Evolutionary conservation across 2,797 vertebrate species (phyloP), one percentile per base, ranked within the genome.

Genomic region (Semaprochilodus insignis): DNA sequence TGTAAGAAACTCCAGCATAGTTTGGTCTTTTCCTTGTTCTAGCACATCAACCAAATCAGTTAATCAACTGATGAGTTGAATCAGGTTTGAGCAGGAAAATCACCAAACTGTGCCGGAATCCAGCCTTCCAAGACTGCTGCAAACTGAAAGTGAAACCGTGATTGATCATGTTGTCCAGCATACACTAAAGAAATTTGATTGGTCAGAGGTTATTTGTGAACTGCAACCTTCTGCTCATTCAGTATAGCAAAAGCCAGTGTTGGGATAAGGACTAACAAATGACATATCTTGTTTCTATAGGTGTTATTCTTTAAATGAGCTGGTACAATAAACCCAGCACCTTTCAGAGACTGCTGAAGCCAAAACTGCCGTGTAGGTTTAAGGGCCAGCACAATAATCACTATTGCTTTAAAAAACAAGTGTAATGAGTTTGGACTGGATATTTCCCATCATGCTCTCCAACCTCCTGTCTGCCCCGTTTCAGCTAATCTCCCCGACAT

Each of bases 371-470:
- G 10, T n/a, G 3, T 54, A 31, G 51, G 34, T 62, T 34, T 6
- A 16, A 31, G 44, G 57, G 66, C 21, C 27, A 44, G 17, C 23
- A 15, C 23, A 48, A 69, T 74, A 44, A 65, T 83, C 71, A 62
- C 78, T 81, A 55, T 79, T 76, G 75, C 75, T 81, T 59, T 79
- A 36, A 87, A 84, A 77, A 84, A 86, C 76, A 82, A 83, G 60
- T 54, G 70, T 72, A 79, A 70, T 71, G 74, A 83, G 62, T 78
- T 83, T 83, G 34, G 65, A 72, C 48, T 15, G 52, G 66, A 76
- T 52, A 77, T 78, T 82, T 86, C 79, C 81, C 79, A 83, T 82
- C 65, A 85, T 89, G 75, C 74, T 87, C 63, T 81, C 71, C 76
- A 63, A 54, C 31, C 66, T 85, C 65, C 79, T 83, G 74, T 86